Evolutionary conservation across 2,797 vertebrate species (phyloP).

Genomic region (Macrochelys suwanniensis): DNA sequence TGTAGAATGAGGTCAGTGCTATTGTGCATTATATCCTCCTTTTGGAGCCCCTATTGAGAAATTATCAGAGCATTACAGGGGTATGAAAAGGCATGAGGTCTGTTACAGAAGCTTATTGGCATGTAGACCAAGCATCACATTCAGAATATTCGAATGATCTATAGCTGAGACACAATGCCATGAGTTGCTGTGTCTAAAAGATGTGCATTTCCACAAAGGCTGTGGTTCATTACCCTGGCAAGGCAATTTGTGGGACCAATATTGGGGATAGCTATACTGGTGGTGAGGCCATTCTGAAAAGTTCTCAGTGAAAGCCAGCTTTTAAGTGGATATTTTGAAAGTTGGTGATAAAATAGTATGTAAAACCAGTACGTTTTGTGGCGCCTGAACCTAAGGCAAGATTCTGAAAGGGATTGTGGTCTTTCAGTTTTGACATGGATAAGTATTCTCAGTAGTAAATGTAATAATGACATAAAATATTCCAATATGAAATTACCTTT

Average conservation of each 20-base stretch:
- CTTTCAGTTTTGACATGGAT: constrained; percentile 18
- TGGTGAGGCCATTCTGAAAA: background rate
- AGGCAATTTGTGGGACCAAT: background rate
- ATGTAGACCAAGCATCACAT: fast-evolving
- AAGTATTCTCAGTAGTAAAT: constrained; percentile 27
- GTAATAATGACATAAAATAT: constrained; percentile 9
- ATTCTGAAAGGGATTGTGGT: constrained; percentile 28
- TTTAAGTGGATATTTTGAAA: background rate
- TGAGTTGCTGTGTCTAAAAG: fast-evolving
- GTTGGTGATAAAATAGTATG: background rate
- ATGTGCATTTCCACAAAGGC: fast-evolving
- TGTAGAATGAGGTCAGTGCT: background rate
- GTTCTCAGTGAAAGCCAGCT: fast-evolving
- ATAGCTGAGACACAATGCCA: fast-evolving
- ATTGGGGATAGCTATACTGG: background rate
- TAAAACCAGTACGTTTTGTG: background rate
- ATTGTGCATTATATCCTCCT: background rate
- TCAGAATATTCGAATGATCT: background rate
- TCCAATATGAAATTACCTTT: constrained; percentile 17
- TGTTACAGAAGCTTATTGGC: background rate
- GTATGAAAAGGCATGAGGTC: background rate
- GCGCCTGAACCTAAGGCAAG: background rate
- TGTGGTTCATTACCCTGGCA: background rate
- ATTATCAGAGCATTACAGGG: background rate
- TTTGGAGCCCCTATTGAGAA: background rate